These are phyloP conservation scores for Thermophis baileyi DNA, from an alignment of 2,113 vertebrate species.

Conservation along the genomic window DNA sequence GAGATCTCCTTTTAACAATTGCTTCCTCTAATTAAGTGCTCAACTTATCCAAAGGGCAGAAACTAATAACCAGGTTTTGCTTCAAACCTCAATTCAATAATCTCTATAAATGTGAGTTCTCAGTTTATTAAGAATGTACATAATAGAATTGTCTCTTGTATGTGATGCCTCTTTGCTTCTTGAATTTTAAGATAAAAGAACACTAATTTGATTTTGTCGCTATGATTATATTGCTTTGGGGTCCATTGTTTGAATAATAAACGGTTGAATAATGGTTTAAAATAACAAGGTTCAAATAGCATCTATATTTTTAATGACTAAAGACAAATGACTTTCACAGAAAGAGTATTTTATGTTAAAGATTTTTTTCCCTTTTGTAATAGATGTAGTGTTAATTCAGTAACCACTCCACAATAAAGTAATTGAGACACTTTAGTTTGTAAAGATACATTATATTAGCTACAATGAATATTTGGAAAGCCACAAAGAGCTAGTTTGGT, in stretches of 20 bases:
- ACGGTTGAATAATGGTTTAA: slow-evolving; percentile 31
- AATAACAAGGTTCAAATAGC: not conserved
- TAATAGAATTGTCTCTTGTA: not conserved
- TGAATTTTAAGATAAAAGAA: not conserved
- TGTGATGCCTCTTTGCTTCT: not conserved
- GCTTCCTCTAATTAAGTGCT: slow-evolving; percentile 39
- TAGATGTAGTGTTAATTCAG: not conserved
- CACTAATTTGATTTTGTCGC: not conserved
- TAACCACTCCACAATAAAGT: not conserved
- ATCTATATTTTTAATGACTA: slow-evolving; percentile 4
- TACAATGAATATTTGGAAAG: not conserved
- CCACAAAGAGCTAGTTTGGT: not conserved
- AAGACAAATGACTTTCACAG: not conserved
- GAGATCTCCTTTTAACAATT: slow-evolving; percentile 30
- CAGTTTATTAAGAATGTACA: slow-evolving; percentile 15
- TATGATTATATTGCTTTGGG: slow-evolving; percentile 13
- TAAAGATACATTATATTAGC: not conserved
- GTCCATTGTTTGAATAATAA: slow-evolving; percentile 28
- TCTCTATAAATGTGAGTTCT: not conserved
- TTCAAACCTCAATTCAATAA: slow-evolving; percentile 14
- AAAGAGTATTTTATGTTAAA: not conserved
- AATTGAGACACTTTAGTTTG: not conserved
- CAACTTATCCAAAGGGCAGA: slow-evolving; percentile 37
- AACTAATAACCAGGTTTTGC: slow-evolving; percentile 23
- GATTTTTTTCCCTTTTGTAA: not conserved